Conservation (phyloP, 2,113 vertebrate genomes). For the Cygnus atratus region DNA sequence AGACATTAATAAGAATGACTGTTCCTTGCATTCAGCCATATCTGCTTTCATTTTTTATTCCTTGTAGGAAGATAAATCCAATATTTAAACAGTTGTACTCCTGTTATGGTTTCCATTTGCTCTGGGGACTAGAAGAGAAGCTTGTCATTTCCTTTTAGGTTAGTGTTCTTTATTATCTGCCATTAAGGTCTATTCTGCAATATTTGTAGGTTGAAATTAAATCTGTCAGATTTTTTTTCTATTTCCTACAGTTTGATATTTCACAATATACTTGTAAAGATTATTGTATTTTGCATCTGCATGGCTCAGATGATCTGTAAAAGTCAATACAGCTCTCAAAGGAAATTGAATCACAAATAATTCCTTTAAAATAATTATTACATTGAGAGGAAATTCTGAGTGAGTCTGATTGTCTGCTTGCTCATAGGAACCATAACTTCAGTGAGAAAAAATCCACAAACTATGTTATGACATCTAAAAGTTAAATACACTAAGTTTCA, state of each 20-base stretch:
- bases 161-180: not conserved
- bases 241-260: not conserved
- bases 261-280: not conserved
- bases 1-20: not conserved
- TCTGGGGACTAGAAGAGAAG: not conserved
- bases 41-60: not conserved
- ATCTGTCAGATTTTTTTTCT: not conserved
- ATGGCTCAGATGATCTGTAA: not conserved
- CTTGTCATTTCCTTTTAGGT: not conserved
- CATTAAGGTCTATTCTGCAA: slow-evolving; percentile 1
- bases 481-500: not conserved
- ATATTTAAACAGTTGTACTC: not conserved
- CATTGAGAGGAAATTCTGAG: not conserved
- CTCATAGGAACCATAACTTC: not conserved
- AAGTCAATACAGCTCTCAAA: not conserved
- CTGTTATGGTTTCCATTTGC: not conserved
- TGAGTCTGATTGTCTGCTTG: not conserved
- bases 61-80: not conserved
- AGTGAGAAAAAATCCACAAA: not conserved
- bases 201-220: slow-evolving; percentile 17
- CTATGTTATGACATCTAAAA: not conserved
- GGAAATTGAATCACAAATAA: slow-evolving; percentile 5
- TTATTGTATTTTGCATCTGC: not conserved
- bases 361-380: not conserved
- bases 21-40: not conserved